Conservation (phyloP, 2,888 invertebrate species). For the Schizotus pectinicornis region DNA sequence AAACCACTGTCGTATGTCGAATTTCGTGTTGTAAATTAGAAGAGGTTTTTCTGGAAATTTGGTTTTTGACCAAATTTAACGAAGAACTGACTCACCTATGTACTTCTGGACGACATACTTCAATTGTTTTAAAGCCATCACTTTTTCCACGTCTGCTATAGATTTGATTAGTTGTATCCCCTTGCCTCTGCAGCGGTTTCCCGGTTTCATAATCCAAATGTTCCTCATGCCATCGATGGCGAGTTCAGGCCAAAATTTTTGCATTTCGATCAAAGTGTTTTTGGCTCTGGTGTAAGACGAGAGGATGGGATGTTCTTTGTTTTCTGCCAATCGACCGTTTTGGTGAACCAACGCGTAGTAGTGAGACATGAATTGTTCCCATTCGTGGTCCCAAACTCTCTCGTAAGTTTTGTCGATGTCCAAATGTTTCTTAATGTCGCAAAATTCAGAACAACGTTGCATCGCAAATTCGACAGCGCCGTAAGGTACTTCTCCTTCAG, state of each 20-base stretch:
- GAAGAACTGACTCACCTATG: constrained; percentile 71
- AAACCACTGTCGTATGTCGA: constrained; percentile 96
- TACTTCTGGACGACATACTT: constrained; percentile 95
- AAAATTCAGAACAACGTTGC: constrained; percentile 76
- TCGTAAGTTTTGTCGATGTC: constrained; percentile 70
- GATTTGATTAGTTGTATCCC: constrained; percentile 88
- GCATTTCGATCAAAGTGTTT: constrained; percentile 70
- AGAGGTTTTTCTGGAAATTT: constrained; percentile 81
- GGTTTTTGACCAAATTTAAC: not conserved
- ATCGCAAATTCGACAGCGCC: constrained; percentile 82
- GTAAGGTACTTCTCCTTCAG: constrained; percentile 74
- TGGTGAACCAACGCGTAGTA: constrained; percentile 73
- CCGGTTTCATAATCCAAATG: constrained; percentile 95
- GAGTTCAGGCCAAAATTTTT: constrained; percentile 80
- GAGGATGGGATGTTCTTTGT: constrained; percentile 32
- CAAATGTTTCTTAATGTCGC: constrained; percentile 77
- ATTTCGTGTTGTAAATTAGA: constrained; percentile 88
- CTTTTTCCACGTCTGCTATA: constrained; percentile 81
- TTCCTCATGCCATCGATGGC: constrained; percentile 85
- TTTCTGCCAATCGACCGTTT: constrained; percentile 53
- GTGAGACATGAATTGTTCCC: constrained; percentile 84
- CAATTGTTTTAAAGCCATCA: constrained; percentile 68
- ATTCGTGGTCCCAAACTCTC: constrained; percentile 80
- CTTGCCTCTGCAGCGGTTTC: constrained; percentile 89
- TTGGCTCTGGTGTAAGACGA: constrained; percentile 59